Conservation (phyloP, 1,140 invertebrate species). For the Drosophila obscura region DNA sequence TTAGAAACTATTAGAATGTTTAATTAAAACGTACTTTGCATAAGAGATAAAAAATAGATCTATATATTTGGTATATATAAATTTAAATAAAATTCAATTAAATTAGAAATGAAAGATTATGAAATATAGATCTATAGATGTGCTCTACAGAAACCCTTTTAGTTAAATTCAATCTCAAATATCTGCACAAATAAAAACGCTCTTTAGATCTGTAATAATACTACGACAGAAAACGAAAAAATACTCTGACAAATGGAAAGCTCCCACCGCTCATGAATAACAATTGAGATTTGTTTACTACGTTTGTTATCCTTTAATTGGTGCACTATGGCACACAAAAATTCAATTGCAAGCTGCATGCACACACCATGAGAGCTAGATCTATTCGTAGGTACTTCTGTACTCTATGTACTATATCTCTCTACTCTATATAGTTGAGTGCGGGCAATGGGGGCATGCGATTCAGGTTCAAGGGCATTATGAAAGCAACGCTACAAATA, state of each 20-base stretch:
- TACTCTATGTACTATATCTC: no score
- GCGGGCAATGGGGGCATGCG: slow-evolving; percentile 23
- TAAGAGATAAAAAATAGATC: background rate
- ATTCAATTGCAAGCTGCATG: slow-evolving; percentile 52
- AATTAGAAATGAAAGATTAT: background rate
- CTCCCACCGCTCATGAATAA: slow-evolving; percentile 41
- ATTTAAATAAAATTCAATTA: background rate
- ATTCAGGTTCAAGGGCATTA: slow-evolving; percentile 82
- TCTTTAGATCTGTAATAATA: slow-evolving; percentile 20
- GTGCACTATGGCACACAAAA: slow-evolving; percentile 16
- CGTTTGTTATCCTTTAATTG: slow-evolving; percentile 76
- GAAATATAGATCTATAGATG: background rate
- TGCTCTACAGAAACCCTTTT: background rate
- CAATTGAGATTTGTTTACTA: slow-evolving; percentile 59
- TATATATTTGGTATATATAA: background rate
- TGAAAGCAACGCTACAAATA: slow-evolving; percentile 58
- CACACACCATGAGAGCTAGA: slow-evolving; percentile 11
- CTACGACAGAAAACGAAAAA: no score
- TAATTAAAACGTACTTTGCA: no score
- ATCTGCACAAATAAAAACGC: slow-evolving; percentile 12
- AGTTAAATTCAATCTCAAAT: slow-evolving; percentile 16
- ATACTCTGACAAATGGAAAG: background rate
- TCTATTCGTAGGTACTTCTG: background rate
- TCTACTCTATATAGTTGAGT: slow-evolving; percentile 19
- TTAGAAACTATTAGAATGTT: no score